A percentile compares a stretch with the other conserved stretches of the same genome.
Conservation (phyloP, 2,113 vertebrate genomes). For the Pollimyrus isidori region DNA sequence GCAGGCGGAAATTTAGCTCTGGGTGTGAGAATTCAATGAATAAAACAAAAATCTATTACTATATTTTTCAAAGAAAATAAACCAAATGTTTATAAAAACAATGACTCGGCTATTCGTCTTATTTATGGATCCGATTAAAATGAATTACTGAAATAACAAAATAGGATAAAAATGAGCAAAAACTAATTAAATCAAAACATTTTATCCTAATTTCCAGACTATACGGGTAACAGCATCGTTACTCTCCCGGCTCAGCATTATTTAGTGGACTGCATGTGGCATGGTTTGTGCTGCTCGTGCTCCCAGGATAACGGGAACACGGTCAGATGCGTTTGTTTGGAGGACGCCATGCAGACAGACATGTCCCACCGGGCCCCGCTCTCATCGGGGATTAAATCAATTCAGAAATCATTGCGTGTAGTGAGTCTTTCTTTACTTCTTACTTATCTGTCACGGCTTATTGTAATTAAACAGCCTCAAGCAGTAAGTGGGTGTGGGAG, state of each 20-base stretch:
- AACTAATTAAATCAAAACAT: background rate
- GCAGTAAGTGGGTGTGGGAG: background rate
- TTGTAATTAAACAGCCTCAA: background rate
- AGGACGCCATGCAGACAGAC: background rate
- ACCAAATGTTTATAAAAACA: background rate
- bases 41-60: background rate
- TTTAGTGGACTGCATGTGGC: background rate
- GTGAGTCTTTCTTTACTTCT: background rate
- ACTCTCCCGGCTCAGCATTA: background rate
- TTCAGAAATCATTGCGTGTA: background rate
- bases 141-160: background rate
- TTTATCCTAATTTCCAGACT: background rate
- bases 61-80: background rate
- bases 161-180: background rate
- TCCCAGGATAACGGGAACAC: background rate
- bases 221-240: background rate
- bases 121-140: background rate
- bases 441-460: background rate
- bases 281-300: background rate
- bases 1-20: background rate
- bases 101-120: background rate
- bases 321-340: background rate
- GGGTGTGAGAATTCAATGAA: background rate
- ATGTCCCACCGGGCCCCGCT: background rate
- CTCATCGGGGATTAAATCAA: background rate